These are phyloP conservation scores for Eumaeus atala DNA, from an alignment of 1,140 invertebrate genomes.

Conservation along the genomic window DNA sequence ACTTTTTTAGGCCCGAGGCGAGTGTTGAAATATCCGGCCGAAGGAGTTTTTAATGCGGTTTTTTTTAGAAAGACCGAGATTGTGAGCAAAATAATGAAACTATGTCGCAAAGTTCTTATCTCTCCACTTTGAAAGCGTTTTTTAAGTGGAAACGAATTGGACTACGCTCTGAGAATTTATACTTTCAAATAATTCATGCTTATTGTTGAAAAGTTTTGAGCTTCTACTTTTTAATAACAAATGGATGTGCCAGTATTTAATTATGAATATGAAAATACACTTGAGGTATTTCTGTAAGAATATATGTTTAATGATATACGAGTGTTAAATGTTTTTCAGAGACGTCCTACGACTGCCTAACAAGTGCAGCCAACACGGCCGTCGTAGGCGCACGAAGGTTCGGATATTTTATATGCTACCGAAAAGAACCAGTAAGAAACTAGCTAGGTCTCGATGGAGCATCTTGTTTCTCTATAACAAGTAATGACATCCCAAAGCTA, in stretches of 20 bases:
- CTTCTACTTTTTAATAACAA: not conserved
- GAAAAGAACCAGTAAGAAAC: too few species aligned
- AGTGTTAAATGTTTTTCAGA: too few species aligned
- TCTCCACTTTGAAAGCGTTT: conserved; percentile 14
- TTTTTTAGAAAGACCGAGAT: conserved; percentile 13
- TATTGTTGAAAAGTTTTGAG: not conserved
- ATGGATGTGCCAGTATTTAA: not conserved
- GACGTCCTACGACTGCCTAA: too few species aligned
- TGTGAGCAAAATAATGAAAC: conserved; percentile 20
- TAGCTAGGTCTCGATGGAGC: too few species aligned
- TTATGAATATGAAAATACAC: too few species aligned
- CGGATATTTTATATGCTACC: too few species aligned
- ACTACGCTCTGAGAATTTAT: conserved; percentile 13
- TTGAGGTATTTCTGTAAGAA: too few species aligned
- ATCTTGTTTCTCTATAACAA: too few species aligned
- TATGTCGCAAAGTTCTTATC: conserved; percentile 19
- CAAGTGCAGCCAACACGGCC: too few species aligned
- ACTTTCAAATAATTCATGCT: conserved; percentile 5
- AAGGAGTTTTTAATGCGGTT: conserved; percentile 27
- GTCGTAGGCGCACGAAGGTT: too few species aligned
- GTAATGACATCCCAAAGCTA: too few species aligned
- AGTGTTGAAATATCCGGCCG: conserved; percentile 23
- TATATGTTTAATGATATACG: too few species aligned
- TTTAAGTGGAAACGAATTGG: conserved; percentile 19
- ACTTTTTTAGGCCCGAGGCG: conserved; percentile 28